Conservation (phyloP, 2,888 invertebrate species). For the Byasa hedistus region DNA sequence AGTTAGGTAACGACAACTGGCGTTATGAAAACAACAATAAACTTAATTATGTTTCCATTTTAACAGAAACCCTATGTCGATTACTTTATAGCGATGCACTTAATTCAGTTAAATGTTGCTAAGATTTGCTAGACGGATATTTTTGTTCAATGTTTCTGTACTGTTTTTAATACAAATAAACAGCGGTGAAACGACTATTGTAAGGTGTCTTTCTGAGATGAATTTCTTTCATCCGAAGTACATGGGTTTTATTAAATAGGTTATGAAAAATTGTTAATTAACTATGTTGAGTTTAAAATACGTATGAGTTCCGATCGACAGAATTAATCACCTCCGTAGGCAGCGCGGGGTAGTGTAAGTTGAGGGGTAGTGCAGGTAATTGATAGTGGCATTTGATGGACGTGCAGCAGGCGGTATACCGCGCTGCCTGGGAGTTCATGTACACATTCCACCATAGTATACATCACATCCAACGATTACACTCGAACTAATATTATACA, state of each 20-base stretch:
- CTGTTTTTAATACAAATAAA: not conserved
- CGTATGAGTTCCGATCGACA: slow-evolving; percentile 46
- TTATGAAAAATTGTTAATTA: not conserved
- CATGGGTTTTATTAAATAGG: not conserved
- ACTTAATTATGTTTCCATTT: slow-evolving; percentile 64
- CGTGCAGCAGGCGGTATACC: slow-evolving; percentile 59
- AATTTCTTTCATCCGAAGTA: not conserved
- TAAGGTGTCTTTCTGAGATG: not conserved
- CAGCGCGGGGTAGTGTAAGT: slow-evolving; percentile 39
- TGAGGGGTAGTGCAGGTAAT: slow-evolving; percentile 59
- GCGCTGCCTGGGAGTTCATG: slow-evolving; percentile 55
- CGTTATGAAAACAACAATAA: slow-evolving; percentile 65
- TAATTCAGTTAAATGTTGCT: slow-evolving; percentile 21
- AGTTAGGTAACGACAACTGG: slow-evolving; percentile 52
- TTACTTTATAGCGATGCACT: slow-evolving; percentile 33
- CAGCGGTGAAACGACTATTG: not conserved
- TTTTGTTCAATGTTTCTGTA: not conserved
- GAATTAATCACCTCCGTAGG: slow-evolving; percentile 55
- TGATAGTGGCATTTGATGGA: slow-evolving; percentile 77
- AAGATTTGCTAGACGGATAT: slow-evolving; percentile 1
- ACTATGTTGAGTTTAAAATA: not conserved
- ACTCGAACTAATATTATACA: not conserved
- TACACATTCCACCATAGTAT: slow-evolving; percentile 25
- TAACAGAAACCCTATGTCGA: slow-evolving; percentile 44
- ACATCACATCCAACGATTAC: slow-evolving; percentile 2